Percentiles rank a stretch among this genome's conserved stretches.
Conservation (phyloP, 2,888 invertebrate species). For the Prosopocoilus inquinatus region DNA sequence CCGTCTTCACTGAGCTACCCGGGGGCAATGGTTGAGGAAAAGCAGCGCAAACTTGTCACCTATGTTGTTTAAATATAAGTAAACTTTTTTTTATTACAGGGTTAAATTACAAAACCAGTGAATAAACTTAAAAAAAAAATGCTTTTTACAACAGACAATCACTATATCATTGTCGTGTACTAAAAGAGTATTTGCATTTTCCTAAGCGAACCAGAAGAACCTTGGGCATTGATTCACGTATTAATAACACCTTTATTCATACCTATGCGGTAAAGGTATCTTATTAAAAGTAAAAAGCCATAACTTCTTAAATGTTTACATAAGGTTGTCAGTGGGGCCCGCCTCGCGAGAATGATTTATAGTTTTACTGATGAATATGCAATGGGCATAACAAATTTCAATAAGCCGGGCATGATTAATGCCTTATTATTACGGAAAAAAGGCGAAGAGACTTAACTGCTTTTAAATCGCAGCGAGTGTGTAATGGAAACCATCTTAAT, state of each 20-base stretch:
- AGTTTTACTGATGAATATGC: conserved; percentile 48
- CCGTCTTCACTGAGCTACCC: too few species aligned
- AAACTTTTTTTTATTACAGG: too few species aligned
- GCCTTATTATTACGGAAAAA: conserved; percentile 27
- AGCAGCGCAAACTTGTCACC: too few species aligned
- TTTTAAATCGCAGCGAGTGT: conserved; percentile 3
- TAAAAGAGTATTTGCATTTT: too few species aligned
- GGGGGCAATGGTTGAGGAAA: too few species aligned
- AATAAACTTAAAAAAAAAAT: too few species aligned
- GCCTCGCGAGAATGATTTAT: conserved; percentile 45
- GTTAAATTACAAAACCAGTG: too few species aligned
- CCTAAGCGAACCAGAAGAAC: too few species aligned
- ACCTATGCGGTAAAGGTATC: conserved; percentile 6
- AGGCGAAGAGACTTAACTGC: conserved; percentile 9
- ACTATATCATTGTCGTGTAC: too few species aligned
- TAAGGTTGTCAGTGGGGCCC: conserved; percentile 37
- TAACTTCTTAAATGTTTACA: conserved; percentile 34
- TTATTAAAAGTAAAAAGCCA: conserved; percentile 18
- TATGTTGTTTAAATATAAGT: too few species aligned
- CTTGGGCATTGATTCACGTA: too few species aligned
- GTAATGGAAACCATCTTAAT: conserved; percentile 27
- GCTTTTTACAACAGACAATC: too few species aligned
- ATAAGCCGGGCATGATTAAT: conserved; percentile 47
- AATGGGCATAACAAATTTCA: conserved; percentile 48
- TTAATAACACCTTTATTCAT: neutral